Percentiles rank a stretch among this genome's conserved stretches.
These are phyloP conservation scores for Oikopleura dioica DNA, from an alignment of 23 tunicate genomes.

Conservation along the genomic window DNA sequence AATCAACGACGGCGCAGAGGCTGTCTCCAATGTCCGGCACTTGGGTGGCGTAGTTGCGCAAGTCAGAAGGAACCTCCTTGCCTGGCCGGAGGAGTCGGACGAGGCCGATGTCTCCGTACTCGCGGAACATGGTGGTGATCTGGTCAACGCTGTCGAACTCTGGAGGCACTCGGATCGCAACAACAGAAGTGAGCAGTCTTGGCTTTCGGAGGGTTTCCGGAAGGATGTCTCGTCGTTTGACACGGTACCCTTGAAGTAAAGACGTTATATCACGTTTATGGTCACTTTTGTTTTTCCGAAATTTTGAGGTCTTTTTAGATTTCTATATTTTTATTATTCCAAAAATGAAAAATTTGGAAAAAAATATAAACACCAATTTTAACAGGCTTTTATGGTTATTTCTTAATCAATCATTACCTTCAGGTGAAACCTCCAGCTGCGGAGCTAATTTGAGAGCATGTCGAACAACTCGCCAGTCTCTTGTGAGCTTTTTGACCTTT, in stretches of 20 bases:
- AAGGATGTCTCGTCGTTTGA: slow-evolving; percentile 24
- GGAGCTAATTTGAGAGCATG: slow-evolving; percentile 24
- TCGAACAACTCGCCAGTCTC: slow-evolving; percentile 68
- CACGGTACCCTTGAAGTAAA: too few relatives aligned
- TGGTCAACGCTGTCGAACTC: slow-evolving; percentile 39
- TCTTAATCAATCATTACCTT: too few relatives aligned
- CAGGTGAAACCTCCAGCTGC: slow-evolving; percentile 36
- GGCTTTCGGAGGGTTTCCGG: slow-evolving; percentile 59
- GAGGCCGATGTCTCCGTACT: slow-evolving; percentile 48
- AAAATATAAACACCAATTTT: too few relatives aligned
- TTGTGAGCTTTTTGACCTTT: slow-evolving; percentile 66
- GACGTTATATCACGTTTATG: too few relatives aligned
- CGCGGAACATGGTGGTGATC: slow-evolving; percentile 34
- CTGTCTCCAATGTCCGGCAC: slow-evolving; percentile 58
- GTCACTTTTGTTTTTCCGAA: too few relatives aligned
- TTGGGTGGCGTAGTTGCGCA: slow-evolving; percentile 88
- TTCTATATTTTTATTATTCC: too few relatives aligned
- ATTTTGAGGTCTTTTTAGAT: too few relatives aligned
- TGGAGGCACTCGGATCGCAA: slow-evolving; percentile 77
- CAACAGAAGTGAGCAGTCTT: slow-evolving; percentile 43
- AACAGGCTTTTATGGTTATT: too few relatives aligned
- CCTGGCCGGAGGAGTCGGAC: slow-evolving; percentile 46
- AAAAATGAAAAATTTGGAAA: too few relatives aligned
- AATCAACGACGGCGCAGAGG: slow-evolving; percentile 71
- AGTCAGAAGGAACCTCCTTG: slow-evolving; percentile 54